These are phyloP conservation scores for Carollia perspicillata DNA, from an alignment of 2,113 vertebrate species.

Conservation along the genomic window DNA sequence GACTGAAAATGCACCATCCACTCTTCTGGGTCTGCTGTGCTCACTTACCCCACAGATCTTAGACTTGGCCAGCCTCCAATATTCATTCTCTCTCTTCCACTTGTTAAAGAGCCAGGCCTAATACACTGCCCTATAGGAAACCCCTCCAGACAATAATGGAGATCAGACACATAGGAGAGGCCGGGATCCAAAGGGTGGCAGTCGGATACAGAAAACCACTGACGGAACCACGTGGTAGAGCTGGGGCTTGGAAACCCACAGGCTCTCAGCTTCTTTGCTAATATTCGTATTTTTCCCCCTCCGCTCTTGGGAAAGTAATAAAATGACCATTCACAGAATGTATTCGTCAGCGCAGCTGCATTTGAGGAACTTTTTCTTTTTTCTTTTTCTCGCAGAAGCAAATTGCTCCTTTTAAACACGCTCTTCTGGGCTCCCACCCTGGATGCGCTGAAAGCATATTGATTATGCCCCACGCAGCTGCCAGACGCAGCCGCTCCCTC, in stretches of 20 bases:
- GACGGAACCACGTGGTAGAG: background rate
- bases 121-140: accelerated
- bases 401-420: background rate
- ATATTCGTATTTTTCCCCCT: background rate
- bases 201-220: background rate
- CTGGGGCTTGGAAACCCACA: background rate
- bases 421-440: background rate
- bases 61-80: background rate
- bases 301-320: constrained; percentile 3
- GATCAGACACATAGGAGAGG: background rate
- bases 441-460: background rate
- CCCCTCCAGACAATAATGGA: background rate
- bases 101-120: background rate
- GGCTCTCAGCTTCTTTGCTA: background rate
- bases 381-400: background rate
- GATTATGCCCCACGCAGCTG: background rate
- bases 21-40: too few relatives aligned
- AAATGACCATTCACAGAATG: constrained; percentile 41
- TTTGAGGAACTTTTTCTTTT: background rate
- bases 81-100: background rate
- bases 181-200: background rate
- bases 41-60: too few relatives aligned
- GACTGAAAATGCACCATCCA: accelerated
- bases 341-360: constrained; percentile 40
- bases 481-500: background rate